Evolutionary conservation across 2,888 invertebrate genomes (phyloP), one percentile per base, ranked within the genome.

Genomic region (Eupithecia subfuscata): DNA sequence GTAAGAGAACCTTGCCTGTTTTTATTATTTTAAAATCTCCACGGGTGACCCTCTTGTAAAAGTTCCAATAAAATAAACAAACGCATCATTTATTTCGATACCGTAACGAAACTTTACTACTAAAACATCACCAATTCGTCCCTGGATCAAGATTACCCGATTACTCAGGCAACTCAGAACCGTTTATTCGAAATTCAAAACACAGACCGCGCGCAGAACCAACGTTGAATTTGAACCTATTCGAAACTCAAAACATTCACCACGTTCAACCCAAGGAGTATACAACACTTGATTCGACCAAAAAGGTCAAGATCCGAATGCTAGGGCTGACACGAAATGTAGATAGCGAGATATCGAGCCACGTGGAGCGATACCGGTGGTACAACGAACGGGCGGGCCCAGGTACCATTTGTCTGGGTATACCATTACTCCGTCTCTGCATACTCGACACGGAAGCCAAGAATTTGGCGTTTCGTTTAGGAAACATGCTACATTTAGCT

Each of bases 301-400:
- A 25, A 12, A 60, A 64, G 76, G 73, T 73, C 70, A 73, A 73
- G 68, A 71, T 52, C 48, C 60, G 34, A 69, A 40, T 64, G 45
- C 52, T 40, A 25, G n/a, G 52, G 73, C 73, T 71, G 76, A 69
- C 74, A 64, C 69, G 71, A 68, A 68, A 37, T n/a, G 65, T n/a
- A 37, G 65, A 67, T 40, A 67, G 22, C 40, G 40, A 67, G 65
- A 67, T 40, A 67, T 40, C 4, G 40, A 40, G 65, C 40, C 5
- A 30, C 25, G 52, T 52, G 9, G 68, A 14, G 43, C 68, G 43
- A 68, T 68, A 67, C 40, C 43, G 16, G 37, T 12, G 65, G 34
- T 69, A 82, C 80, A 79, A 25, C 78, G 78, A 80, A 81, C 73
- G 74, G 81, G 81, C 77, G 81, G 78, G 64, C 71, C 74, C 71